Base-by-base conservation (phyloP, 2,888 invertebrate genomes). In the Drosophila neonasuta region DNA sequence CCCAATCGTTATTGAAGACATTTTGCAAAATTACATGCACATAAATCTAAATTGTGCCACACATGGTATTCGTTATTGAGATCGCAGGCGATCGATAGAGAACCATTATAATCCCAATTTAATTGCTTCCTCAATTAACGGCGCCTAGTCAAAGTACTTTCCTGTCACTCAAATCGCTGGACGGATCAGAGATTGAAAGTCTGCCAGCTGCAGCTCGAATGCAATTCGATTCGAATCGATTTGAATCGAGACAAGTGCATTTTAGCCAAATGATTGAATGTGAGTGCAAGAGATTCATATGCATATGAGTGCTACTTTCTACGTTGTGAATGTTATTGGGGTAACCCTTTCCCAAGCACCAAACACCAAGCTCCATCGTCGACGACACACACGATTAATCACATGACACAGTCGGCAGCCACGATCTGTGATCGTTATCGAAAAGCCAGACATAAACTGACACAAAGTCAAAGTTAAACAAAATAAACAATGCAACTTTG, bases 281-380 rank as follows among this genome's bases (percentile, higher is more conserved):
- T 48, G 34, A 62, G 60, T 62, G 41, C 32, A 13, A 24, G 24
- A 46, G 56, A 67, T 68, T 65, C 68, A 78, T 74, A 83, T 85
- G 76, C 78, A 83, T 86, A 78, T 77, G 80, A 86, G 80, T 86
- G 79, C 86, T 69, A 83, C 81, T 81, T 86, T 81, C 81, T 83
- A 83, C 49, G 65, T 68, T 67, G 74, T 39, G 49, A 66, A 61
- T 68, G 58, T 7, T 36, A 44, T 11, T 30, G 41, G 50, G n/a
- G 39, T 55, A 56, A 48, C 77, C 77, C 77, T 79, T 80, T 83
- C 80, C 86, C 81, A 80, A 67, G 69, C 77, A 34, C 11, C 34
- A 11, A 34, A 11, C 76, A 13, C 13, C n/a, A 13, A 39, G 13
- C 39, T 39, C 39, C 39, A 54, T 36, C 46, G 64, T n/a, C 57